These are phyloP conservation scores for Scrobipalpa atriplicella DNA, from an alignment of 2,888 invertebrate species.

Conservation along the genomic window DNA sequence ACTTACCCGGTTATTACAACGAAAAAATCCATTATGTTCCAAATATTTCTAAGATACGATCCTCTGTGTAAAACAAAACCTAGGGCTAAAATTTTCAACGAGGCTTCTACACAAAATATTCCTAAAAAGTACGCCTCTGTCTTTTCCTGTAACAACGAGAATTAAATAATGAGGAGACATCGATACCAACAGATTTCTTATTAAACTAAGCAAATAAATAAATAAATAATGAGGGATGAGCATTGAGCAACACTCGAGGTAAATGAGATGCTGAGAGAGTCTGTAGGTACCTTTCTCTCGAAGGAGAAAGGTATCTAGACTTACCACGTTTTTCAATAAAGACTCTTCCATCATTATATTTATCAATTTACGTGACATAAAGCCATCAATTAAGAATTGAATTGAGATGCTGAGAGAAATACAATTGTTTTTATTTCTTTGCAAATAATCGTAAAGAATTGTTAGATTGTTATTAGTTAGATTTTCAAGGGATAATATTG, in stretches of 20 bases:
- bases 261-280: neutral
- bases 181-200: neutral
- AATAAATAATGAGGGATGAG: too few relatives aligned
- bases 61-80: conserved; percentile 99
- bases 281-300: too few relatives aligned
- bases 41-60: conserved; percentile 99
- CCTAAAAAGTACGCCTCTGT: conserved; percentile 99
- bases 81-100: conserved; percentile 99
- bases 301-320: too few relatives aligned
- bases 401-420: too few relatives aligned
- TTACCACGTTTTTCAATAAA: too few relatives aligned
- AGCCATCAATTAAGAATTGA: too few relatives aligned
- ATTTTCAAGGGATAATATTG: too few relatives aligned
- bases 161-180: conserved; percentile 36
- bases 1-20: conserved; percentile 99
- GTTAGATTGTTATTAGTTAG: too few relatives aligned
- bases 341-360: too few relatives aligned
- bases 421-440: too few relatives aligned
- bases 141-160: conserved; percentile 91
- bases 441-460: too few relatives aligned
- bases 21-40: conserved; percentile 99
- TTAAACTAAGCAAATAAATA: conserved; percentile 6
- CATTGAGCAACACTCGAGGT: neutral
- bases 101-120: conserved; percentile 99
- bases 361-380: too few relatives aligned